These are phyloP conservation scores for Melanostoma mellinum DNA, from an alignment of 2,888 invertebrate species.

Conservation along the genomic window DNA sequence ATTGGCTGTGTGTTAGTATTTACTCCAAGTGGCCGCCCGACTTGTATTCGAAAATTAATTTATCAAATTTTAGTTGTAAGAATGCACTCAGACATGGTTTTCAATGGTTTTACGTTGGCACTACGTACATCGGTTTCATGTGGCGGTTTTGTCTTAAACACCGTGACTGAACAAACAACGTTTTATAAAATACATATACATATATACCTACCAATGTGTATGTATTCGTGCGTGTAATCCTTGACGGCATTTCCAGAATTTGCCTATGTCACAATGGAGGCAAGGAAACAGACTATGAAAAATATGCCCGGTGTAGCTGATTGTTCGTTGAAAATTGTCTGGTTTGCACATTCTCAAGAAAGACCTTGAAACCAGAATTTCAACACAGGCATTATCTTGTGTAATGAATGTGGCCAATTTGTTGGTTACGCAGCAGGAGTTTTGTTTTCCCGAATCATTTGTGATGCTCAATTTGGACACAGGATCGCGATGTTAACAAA, in stretches of 20 bases:
- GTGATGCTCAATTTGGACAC: not conserved
- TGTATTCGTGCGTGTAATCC: constrained; percentile 1
- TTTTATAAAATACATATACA: too few relatives aligned
- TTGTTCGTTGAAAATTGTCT: constrained; percentile 54
- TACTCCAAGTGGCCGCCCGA: too few relatives aligned
- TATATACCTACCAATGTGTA: too few relatives aligned
- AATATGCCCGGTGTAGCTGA: constrained; percentile 26
- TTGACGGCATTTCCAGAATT: constrained; percentile 43
- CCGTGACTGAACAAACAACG: too few relatives aligned
- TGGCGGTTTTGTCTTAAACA: too few relatives aligned
- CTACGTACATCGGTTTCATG: too few relatives aligned
- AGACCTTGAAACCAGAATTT: constrained; percentile 55
- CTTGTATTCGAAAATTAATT: too few relatives aligned
- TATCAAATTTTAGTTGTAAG: too few relatives aligned
- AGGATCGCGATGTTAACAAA: constrained; percentile 31
- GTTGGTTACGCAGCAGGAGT: constrained; percentile 68
- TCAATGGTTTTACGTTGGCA: too few relatives aligned
- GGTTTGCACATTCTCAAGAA: constrained; percentile 62
- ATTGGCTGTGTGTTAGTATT: too few relatives aligned
- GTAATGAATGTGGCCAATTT: constrained; percentile 72
- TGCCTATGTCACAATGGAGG: constrained; percentile 17
- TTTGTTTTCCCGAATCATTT: constrained; percentile 18
- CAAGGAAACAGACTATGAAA: constrained; percentile 56
- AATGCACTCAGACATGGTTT: too few relatives aligned
- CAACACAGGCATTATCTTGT: constrained; percentile 63